Percentiles rank a stretch among this genome's conserved stretches.
phyloP scores from a whole-genome alignment of 1,140 invertebrate species.

The Drosophila neocordata region DNA sequence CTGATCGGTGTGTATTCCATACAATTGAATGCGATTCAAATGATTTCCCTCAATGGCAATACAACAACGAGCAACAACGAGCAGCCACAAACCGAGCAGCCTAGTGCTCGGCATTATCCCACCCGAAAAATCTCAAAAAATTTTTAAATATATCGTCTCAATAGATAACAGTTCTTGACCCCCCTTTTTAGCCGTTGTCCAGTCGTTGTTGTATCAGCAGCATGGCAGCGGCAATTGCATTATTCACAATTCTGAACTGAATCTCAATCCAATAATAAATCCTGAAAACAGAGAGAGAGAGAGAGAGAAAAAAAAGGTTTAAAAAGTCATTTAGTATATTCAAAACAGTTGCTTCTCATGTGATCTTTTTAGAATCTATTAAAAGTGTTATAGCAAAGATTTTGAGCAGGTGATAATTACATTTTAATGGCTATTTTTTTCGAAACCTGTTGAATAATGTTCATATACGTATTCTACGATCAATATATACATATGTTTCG shows the following conservation, averaged over 20 bases:
- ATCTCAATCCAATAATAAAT: not conserved
- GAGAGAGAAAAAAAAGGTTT: too few relatives aligned
- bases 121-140: too few relatives aligned
- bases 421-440: too few relatives aligned
- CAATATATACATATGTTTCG: too few relatives aligned
- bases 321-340: too few relatives aligned
- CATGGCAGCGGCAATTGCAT: conserved; percentile 70
- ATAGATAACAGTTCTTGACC: not conserved
- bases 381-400: too few relatives aligned
- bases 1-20: conserved; percentile 83
- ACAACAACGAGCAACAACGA: conserved; percentile 1
- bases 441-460: too few relatives aligned
- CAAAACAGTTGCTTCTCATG: too few relatives aligned
- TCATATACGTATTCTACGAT: too few relatives aligned
- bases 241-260: conserved; percentile 27
- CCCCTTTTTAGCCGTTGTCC: conserved; percentile 62
- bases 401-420: too few relatives aligned
- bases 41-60: not conserved
- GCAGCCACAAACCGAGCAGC: conserved; percentile 52
- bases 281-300: not conserved
- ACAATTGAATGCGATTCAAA: not conserved
- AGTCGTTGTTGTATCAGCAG: conserved; percentile 64
- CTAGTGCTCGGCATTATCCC: conserved; percentile 32
- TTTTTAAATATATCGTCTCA: too few relatives aligned
- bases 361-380: too few relatives aligned